Conservation (phyloP, 1,140 invertebrate species). For the Himalopsyche phryganea region DNA sequence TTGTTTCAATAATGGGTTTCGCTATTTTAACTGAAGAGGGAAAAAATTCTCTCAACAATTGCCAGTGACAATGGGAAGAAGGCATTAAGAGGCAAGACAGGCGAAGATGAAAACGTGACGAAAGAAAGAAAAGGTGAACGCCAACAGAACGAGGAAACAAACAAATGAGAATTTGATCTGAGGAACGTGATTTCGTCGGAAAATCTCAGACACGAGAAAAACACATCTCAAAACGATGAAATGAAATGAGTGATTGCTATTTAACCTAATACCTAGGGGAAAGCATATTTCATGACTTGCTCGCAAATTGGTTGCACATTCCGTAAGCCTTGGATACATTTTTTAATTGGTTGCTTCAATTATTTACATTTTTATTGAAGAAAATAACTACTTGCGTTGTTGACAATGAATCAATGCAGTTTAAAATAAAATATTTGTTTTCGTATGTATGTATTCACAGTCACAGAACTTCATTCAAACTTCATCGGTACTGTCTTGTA, state of each 20-base stretch:
- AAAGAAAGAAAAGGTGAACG: constrained; percentile 22
- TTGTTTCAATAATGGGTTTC: too few relatives aligned
- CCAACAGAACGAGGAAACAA: constrained; percentile 11
- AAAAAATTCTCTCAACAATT: constrained; percentile 1
- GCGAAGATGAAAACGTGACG: constrained; percentile 20
- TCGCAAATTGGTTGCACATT: not conserved
- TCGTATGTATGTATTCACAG: too few relatives aligned
- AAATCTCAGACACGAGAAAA: constrained; percentile 8
- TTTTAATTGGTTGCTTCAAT: not conserved
- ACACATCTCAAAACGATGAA: constrained; percentile 7
- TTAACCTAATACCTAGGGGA: not conserved
- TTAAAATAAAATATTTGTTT: too few relatives aligned
- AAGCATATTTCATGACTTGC: constrained; percentile 1
- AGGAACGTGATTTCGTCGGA: constrained; percentile 26
- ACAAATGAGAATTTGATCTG: constrained; percentile 35
- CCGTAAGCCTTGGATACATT: not conserved
- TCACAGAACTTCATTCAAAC: too few relatives aligned
- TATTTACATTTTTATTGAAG: too few relatives aligned
- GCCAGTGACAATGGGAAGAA: constrained; percentile 15
- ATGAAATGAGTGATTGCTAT: constrained; percentile 21
- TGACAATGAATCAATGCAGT: too few relatives aligned
- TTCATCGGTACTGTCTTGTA: too few relatives aligned
- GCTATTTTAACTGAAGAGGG: not conserved
- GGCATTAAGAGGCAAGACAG: constrained; percentile 4
- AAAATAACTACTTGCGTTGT: too few relatives aligned